phyloP scores from a whole-genome alignment of 2,888 invertebrate species.

The Apoderus coryli region DNA sequence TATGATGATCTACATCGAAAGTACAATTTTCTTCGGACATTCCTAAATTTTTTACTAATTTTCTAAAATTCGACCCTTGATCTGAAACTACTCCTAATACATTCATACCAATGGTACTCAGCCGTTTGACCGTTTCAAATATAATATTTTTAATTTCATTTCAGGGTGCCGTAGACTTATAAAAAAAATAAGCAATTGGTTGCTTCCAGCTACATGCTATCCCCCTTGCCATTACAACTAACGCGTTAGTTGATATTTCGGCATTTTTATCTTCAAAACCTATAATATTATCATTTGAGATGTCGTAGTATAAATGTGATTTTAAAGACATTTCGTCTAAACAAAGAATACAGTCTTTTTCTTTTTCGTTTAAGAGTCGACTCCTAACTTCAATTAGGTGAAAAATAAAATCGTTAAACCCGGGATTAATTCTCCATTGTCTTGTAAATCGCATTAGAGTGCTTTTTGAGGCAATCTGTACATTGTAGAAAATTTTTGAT shows the following conservation, averaged over 20 bases:
- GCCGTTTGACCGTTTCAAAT: conserved; percentile 11
- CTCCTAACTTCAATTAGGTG: conserved; percentile 8
- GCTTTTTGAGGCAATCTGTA: too few relatives aligned
- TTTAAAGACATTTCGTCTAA: conserved; percentile 16
- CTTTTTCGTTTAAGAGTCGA: conserved; percentile 10
- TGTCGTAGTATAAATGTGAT: conserved; percentile 15
- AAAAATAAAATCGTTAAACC: conserved; percentile 14
- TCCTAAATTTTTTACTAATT: conserved; percentile 11
- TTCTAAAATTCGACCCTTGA: conserved; percentile 15
- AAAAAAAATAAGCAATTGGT: too few relatives aligned
- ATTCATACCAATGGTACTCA: conserved; percentile 12
- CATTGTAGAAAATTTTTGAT: too few relatives aligned
- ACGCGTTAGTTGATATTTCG: conserved; percentile 7
- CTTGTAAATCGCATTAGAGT: conserved; percentile 14
- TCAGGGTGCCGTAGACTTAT: conserved; percentile 6
- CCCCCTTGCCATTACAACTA: conserved; percentile 9
- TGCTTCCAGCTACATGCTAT: conserved; percentile 8
- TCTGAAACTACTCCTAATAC: conserved; percentile 13
- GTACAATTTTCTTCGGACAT: conserved; percentile 7
- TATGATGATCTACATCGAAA: conserved; percentile 8
- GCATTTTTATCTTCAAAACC: conserved; percentile 8
- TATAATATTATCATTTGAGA: conserved; percentile 6
- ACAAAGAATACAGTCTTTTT: conserved; percentile 14
- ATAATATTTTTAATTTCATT: conserved; percentile 15
- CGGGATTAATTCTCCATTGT: conserved; percentile 13